These are phyloP conservation scores for Priocnemis perturbator DNA, from an alignment of 2,888 invertebrate genomes.

Conservation along the genomic window DNA sequence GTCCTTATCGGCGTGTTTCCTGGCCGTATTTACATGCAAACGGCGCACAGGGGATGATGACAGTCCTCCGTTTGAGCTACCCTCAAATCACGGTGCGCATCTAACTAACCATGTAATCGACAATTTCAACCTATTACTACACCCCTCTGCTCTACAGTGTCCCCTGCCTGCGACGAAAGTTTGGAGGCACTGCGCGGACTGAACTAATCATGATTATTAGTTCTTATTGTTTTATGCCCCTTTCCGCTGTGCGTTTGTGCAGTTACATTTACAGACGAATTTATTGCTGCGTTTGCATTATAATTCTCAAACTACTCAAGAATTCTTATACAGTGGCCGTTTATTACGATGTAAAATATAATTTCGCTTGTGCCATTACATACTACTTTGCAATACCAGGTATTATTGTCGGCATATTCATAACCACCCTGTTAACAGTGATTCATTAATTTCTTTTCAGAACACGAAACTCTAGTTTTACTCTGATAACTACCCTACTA, in stretches of 20 bases:
- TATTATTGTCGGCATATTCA: too few relatives aligned
- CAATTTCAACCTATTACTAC: slow-evolving; percentile 68
- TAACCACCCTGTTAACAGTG: too few relatives aligned
- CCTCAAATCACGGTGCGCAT: slow-evolving; percentile 70
- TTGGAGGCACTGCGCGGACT: background rate
- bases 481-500: too few relatives aligned
- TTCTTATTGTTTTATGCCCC: slow-evolving; percentile 13
- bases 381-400: too few relatives aligned
- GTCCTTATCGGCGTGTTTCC: slow-evolving; percentile 24
- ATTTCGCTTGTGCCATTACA: too few relatives aligned
- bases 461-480: too few relatives aligned
- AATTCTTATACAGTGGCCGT: too few relatives aligned
- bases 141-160: slow-evolving; percentile 35
- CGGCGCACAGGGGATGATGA: slow-evolving; percentile 49
- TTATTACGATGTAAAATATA: too few relatives aligned
- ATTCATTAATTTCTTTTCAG: too few relatives aligned
- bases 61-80: slow-evolving; percentile 55
- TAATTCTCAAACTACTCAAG: too few relatives aligned
- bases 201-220: slow-evolving; percentile 37
- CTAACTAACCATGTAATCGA: slow-evolving; percentile 74
- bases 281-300: too few relatives aligned
- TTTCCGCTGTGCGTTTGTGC: background rate
- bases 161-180: slow-evolving; percentile 26
- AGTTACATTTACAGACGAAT: background rate
- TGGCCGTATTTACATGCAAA: slow-evolving; percentile 27